phyloP scores from a whole-genome alignment of 2,113 vertebrate genomes.

The Pteronura brasiliensis region DNA sequence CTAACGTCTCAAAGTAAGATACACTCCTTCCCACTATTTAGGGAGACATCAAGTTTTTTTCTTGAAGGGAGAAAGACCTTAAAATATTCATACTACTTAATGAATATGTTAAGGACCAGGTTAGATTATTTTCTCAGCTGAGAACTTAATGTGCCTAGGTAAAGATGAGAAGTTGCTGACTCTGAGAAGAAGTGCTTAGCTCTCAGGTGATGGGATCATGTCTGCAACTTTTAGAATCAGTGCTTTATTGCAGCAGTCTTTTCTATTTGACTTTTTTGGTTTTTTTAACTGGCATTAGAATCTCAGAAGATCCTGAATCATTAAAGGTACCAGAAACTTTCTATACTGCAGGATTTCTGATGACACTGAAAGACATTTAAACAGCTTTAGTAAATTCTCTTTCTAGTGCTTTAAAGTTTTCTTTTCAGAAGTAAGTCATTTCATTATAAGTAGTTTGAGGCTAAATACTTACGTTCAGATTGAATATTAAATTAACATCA shows the following conservation, averaged over 20 bases:
- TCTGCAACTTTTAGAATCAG: neutral
- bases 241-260: conserved; percentile 45
- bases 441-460: neutral
- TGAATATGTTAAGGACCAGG: conserved; percentile 35
- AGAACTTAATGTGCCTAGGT: conserved; percentile 20
- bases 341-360: conserved; percentile 14
- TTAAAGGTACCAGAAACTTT: conserved; percentile 45
- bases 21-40: neutral
- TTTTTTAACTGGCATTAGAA: conserved; percentile 51
- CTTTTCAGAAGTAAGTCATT: conserved; percentile 22
- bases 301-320: conserved; percentile 41
- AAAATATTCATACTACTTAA: conserved; percentile 5
- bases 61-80: conserved; percentile 1
- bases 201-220: neutral
- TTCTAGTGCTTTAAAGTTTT: neutral
- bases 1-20: conserved; percentile 20
- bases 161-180: neutral
- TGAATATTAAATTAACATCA: conserved; percentile 23
- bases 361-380: conserved; percentile 16
- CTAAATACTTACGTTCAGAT: conserved; percentile 4
- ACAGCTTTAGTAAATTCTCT: conserved; percentile 11
- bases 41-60: neutral
- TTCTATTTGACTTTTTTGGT: neutral
- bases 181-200: neutral
- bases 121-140: conserved; percentile 36